A percentile compares a stretch with the other conserved stretches of the same genome.
Conservation (phyloP, 2,113 vertebrate species). For the Dolichallabes microphthalmus region DNA sequence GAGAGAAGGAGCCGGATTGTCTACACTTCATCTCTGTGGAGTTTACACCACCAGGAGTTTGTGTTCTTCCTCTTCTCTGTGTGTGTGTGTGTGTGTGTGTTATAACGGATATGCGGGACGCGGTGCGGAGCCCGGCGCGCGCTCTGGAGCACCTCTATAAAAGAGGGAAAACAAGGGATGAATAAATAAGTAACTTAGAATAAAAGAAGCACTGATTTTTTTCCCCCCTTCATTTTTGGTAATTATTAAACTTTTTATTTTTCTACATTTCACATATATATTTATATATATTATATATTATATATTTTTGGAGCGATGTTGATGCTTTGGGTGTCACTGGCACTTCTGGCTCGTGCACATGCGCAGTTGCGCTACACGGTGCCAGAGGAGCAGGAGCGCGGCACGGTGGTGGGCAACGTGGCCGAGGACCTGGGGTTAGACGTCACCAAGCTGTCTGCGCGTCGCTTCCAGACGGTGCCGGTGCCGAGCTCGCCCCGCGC, state of each 20-base stretch:
- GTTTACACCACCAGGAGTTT: conserved; percentile 12
- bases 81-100: neutral
- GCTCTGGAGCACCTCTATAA: conserved; percentile 1
- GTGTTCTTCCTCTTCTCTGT: neutral
- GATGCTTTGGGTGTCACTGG: conserved; percentile 85
- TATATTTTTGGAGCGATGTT: conserved; percentile 66
- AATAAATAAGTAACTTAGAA: neutral
- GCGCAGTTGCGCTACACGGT: conserved; percentile 95
- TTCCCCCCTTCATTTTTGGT: neutral
- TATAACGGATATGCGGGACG: conserved; percentile 23
- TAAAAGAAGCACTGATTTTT: neutral
- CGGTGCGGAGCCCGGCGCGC: neutral
- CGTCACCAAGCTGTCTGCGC: conserved; percentile 94
- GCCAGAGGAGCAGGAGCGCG: conserved; percentile 92
- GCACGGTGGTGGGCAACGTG: conserved; percentile 96
- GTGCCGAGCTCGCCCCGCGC: conserved; percentile 72
- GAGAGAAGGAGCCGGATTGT: neutral
- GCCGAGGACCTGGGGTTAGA: conserved; percentile 97
- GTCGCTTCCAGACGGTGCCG: conserved; percentile 90
- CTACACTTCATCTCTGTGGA: conserved; percentile 3
- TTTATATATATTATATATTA: no score
- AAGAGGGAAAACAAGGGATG: neutral
- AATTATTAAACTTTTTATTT: neutral
- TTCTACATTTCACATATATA: no score
- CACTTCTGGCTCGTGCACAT: conserved; percentile 82